Base-by-base conservation (phyloP, 2,797 vertebrate genomes). In the Chaetodon trifasciatus region DNA sequence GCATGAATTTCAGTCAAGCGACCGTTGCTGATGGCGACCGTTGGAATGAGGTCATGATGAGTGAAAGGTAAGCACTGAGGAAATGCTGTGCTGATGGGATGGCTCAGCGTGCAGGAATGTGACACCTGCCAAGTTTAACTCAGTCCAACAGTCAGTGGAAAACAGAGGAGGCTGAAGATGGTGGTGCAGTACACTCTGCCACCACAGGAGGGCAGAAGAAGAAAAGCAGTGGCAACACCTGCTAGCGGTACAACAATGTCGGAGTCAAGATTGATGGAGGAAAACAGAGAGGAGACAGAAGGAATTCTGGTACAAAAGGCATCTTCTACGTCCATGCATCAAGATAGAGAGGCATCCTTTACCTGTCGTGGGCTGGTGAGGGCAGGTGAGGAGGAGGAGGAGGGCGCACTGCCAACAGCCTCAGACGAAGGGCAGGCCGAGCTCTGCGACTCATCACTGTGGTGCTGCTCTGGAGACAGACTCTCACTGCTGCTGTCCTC, bases 401-500 rank as follows among this genome's bases (percentile, higher is more conserved):
- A 88, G 5, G 94, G 81, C 9, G 96, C 90, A 0, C 91, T 91
- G 66, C 90, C 92, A 46, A 96, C 96, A 24, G 92, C 83, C 79
- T 95, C 95, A 0, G 93, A 80, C 0, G 95, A 90, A 6, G 95
- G 95, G 86, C 96, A 96, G 0, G 89, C 91, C 3, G 96, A 96
- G 53, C 94, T 95, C 78, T 96, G 97, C 2, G 96, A 97, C 83
- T 98, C 97, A 40, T 97, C 96, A 16, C 94, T 96, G 90, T 95
- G 93, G 62, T 94, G 91, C 87, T 97, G 97, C 81, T 98, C 97
- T 0, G 97, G 98, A 86, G 97, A 99, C 88, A 98, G 94, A 74
- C 96, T 96, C 63, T 98, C 98, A 0, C 96, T 97, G 95, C 98
- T 97, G 95, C 98, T 99, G 92, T 99, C 97, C 92, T 99, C 98